Evolutionary conservation across 1,140 invertebrate genomes (phyloP).

Genomic region (Drosophila aff.): DNA sequence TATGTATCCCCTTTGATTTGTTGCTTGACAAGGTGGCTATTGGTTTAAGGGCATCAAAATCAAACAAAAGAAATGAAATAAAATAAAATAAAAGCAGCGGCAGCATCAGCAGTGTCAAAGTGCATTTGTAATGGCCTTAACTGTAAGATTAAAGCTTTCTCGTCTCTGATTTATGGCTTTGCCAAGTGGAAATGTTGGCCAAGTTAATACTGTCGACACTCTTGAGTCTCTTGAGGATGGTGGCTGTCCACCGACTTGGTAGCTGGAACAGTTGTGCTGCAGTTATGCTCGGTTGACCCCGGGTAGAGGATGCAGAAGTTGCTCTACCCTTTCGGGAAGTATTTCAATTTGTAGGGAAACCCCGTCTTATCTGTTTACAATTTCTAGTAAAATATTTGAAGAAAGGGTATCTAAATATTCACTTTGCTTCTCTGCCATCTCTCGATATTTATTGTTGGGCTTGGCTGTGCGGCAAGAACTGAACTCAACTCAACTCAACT

Average conservation of each 20-base stretch:
- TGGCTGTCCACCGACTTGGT: constrained; percentile 1
- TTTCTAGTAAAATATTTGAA: background rate
- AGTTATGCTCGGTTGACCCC: constrained; percentile 16
- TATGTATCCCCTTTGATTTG: constrained; percentile 15
- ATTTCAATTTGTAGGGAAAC: background rate
- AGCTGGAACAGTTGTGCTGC: constrained; percentile 15
- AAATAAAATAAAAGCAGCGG: background rate
- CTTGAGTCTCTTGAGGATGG: background rate
- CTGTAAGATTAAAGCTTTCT: constrained; percentile 62
- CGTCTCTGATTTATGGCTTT: constrained; percentile 59
- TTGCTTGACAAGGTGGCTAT: constrained; percentile 13
- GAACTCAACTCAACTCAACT: constrained; percentile 12
- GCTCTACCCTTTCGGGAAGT: background rate
- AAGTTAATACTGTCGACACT: constrained; percentile 17
- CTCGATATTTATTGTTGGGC: constrained; percentile 27
- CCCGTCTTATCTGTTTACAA: fast-evolving
- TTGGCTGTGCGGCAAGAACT: constrained; percentile 18
- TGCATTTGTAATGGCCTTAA: constrained; percentile 70
- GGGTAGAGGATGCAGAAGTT: background rate
- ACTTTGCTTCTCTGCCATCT: background rate
- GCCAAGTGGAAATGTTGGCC: background rate
- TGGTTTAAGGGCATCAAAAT: constrained; percentile 1
- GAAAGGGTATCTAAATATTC: background rate
- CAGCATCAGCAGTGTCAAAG: constrained; percentile 46
- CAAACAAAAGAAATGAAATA: constrained; percentile 4